A percentile compares a stretch with the other conserved stretches of the same genome.
These are phyloP conservation scores for Bellardia pandia DNA, from an alignment of 2,888 invertebrate species.

Conservation along the genomic window DNA sequence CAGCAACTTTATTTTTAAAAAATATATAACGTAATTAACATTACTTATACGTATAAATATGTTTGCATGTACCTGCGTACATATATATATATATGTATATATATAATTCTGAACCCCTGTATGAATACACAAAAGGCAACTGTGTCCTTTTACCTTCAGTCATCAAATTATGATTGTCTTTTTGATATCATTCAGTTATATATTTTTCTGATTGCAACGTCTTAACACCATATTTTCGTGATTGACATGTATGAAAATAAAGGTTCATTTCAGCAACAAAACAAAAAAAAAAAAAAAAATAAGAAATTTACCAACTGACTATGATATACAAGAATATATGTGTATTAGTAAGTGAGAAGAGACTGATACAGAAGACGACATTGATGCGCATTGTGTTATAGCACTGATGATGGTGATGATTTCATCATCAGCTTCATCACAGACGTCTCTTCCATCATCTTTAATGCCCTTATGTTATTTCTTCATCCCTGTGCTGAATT, in stretches of 20 bases:
- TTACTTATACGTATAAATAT: background rate
- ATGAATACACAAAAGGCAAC: background rate
- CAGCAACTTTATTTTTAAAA: background rate
- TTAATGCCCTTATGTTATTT: constrained; percentile 11
- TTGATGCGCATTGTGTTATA: constrained; percentile 17
- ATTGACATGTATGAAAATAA: constrained; percentile 61
- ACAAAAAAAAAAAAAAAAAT: constrained; percentile 21
- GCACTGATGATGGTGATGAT: constrained; percentile 21
- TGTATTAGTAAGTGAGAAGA: background rate
- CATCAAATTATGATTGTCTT: constrained; percentile 16
- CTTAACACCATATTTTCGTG: constrained; percentile 42
- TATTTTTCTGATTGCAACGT: constrained; percentile 32
- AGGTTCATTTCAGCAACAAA: background rate
- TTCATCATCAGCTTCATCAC: constrained; percentile 14
- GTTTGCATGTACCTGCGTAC: background rate
- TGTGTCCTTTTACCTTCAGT: constrained; percentile 5
- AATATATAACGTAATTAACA: background rate
- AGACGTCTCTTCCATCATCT: background rate
- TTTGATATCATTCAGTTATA: constrained; percentile 29
- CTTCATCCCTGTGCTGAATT: background rate
- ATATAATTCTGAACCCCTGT: background rate
- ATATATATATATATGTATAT: background rate
- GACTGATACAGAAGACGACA: constrained; percentile 22
- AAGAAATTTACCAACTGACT: background rate
- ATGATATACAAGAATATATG: background rate